Percentiles rank a stretch among this genome's conserved stretches.
Evolutionary conservation across 2,888 invertebrate species (phyloP).

Genomic region (Athalia rosae): DNA sequence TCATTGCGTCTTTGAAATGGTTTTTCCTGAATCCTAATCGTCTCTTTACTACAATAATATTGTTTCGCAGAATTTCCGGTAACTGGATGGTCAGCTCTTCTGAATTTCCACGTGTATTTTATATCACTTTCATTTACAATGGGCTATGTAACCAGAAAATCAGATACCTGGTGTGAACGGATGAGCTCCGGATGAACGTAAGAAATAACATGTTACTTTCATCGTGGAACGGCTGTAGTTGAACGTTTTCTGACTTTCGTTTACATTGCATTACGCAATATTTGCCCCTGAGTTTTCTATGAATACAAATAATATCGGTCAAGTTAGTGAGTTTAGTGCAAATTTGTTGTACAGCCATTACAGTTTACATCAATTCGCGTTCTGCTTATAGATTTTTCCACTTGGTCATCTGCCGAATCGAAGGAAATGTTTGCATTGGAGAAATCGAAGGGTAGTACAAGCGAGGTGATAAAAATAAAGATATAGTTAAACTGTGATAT

Average conservation of each 20-base stretch:
- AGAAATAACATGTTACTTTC: constrained; percentile 11
- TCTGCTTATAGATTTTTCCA: not conserved
- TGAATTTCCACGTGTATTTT: constrained; percentile 4
- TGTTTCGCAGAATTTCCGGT: not conserved
- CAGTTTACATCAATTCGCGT: constrained; percentile 34
- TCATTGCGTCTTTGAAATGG: not conserved
- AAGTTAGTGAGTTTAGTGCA: not conserved
- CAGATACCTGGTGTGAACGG: constrained; percentile 23
- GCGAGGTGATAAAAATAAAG: constrained; percentile 5
- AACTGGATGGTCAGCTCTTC: not conserved
- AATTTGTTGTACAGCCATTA: not conserved
- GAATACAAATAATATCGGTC: not conserved
- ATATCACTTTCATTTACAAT: not conserved
- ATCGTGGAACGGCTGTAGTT: not conserved
- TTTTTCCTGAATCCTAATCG: too few species aligned
- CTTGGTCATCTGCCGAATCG: not conserved
- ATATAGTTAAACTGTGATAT: not conserved
- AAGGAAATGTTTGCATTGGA: constrained; percentile 27
- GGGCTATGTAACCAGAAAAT: constrained; percentile 1
- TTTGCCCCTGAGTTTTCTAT: constrained; percentile 14
- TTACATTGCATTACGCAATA: not conserved
- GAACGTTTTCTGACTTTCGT: constrained; percentile 6
- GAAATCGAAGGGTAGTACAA: constrained; percentile 26
- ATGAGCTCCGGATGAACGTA: not conserved
- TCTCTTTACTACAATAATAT: too few species aligned